Percentiles rank a stretch among this genome's conserved stretches.
phyloP scores from a whole-genome alignment of 2,797 vertebrate species.

The Chaetodon trifasciatus region DNA sequence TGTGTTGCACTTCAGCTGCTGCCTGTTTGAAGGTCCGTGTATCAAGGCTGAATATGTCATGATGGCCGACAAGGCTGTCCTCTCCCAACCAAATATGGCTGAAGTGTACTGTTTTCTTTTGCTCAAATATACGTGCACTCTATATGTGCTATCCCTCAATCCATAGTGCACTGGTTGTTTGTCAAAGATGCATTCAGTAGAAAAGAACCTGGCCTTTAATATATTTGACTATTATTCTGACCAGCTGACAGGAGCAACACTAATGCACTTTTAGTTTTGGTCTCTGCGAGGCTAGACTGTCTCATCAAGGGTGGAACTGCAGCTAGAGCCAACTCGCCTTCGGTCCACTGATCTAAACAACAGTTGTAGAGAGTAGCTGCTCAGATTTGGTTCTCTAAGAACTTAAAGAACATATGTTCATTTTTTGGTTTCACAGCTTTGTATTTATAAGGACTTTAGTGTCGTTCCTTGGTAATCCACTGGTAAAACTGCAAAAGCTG shows the following conservation, averaged over 20 bases:
- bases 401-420: not conserved
- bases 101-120: not conserved
- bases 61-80: not conserved
- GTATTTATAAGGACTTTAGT: not conserved
- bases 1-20: not conserved
- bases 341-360: not conserved
- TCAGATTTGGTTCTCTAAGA: not conserved
- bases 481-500: not conserved
- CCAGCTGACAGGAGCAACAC: not conserved
- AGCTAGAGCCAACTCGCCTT: not conserved
- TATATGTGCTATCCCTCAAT: not conserved
- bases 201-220: too few relatives aligned
- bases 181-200: not conserved
- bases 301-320: not conserved
- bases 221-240: too few relatives aligned
- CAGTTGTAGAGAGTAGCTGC: not conserved
- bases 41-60: slow-evolving; percentile 7
- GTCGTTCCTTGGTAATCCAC: not conserved
- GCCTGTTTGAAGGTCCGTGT: not conserved
- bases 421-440: not conserved
- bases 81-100: not conserved
- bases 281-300: not conserved
- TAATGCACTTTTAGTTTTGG: not conserved
- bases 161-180: not conserved
- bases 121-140: not conserved